Percentiles rank a stretch among this genome's conserved stretches.
Conservation (phyloP, 2,113 vertebrate species). For the Mesocricetus auratus region DNA sequence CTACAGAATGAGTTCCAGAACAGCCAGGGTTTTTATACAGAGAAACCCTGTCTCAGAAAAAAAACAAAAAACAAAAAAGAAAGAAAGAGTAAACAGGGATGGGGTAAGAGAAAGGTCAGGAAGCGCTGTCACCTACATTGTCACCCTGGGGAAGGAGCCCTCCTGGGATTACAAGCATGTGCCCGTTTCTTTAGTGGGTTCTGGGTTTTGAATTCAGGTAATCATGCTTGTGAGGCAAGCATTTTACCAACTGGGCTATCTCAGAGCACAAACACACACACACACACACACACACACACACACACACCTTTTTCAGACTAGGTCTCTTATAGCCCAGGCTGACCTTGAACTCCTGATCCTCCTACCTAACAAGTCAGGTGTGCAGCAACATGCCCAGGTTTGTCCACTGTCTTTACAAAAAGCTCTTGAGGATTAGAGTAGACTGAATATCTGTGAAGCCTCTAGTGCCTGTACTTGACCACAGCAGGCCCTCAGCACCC, state of each 20-base stretch:
- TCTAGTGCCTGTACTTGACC: not conserved
- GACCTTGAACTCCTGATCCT: not conserved
- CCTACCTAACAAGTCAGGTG: too few relatives aligned
- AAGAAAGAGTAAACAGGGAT: not conserved
- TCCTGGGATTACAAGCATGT: not conserved
- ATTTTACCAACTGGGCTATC: not conserved
- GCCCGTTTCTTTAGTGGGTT: not conserved
- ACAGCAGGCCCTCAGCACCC: not conserved
- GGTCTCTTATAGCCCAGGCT: not conserved
- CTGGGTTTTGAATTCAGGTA: not conserved
- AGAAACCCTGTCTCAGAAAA: not conserved
- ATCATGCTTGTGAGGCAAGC: not conserved
- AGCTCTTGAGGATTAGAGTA: not conserved
- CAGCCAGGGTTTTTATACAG: not conserved
- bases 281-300: too few relatives aligned
- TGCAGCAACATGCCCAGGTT: not conserved
- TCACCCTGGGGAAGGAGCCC: not conserved
- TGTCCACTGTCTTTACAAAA: not conserved
- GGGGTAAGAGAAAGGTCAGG: too few relatives aligned
- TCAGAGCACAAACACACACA: not conserved
- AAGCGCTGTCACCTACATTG: not conserved
- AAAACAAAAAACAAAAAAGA: not conserved
- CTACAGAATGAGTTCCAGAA: not conserved
- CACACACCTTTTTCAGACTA: too few relatives aligned
- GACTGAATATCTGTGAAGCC: not conserved